Percentiles rank a stretch among this genome's conserved stretches.
Evolutionary conservation across 1,140 invertebrate species (phyloP).

Genomic region (Hirudo medicinalis): DNA sequence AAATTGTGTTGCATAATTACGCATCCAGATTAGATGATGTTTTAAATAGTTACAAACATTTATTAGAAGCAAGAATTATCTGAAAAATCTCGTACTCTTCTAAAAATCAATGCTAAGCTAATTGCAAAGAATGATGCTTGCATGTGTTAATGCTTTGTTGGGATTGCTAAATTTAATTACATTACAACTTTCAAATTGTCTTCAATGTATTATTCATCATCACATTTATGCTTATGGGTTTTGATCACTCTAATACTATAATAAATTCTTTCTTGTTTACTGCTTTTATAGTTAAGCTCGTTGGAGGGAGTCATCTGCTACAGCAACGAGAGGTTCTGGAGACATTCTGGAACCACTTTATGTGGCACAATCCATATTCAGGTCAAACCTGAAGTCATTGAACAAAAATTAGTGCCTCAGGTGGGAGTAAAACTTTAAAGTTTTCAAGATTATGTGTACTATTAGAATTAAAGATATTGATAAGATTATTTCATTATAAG

Average conservation of each 20-base stretch:
- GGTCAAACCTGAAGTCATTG: conserved; percentile 36
- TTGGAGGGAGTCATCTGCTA: conserved; percentile 42
- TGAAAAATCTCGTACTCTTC: too few species aligned
- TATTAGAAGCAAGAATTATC: too few species aligned
- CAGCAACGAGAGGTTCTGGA: conserved; percentile 43
- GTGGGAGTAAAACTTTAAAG: conserved; percentile 24
- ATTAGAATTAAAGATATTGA: not conserved
- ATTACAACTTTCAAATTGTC: not conserved
- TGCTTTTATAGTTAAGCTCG: conserved; percentile 35
- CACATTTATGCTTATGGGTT: not conserved
- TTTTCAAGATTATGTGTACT: conserved; percentile 6
- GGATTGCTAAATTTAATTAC: not conserved
- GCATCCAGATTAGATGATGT: not conserved
- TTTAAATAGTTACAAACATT: too few species aligned
- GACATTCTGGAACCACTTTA: conserved; percentile 38
- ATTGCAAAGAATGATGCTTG: too few species aligned
- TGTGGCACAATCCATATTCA: conserved; percentile 42
- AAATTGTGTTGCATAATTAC: not conserved
- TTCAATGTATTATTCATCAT: not conserved
- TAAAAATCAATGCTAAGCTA: too few species aligned
- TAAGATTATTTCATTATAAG: conserved; percentile 2
- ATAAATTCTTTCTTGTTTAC: not conserved
- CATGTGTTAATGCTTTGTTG: not conserved
- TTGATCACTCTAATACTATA: not conserved
- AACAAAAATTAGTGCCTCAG: conserved; percentile 40